Evolutionary conservation across 2,888 invertebrate species (phyloP).

Genomic region (Labia minor): DNA sequence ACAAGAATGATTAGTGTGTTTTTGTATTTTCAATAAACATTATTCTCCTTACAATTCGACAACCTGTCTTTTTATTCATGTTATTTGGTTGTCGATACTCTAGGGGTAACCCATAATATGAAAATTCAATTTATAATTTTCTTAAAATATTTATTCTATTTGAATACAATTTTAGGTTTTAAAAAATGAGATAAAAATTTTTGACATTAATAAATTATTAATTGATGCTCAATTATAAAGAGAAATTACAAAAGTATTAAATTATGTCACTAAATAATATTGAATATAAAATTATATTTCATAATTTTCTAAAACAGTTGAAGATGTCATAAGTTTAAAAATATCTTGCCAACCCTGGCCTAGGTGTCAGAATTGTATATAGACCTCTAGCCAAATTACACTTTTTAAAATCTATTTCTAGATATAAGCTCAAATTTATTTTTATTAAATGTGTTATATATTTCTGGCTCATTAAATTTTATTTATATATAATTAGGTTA

Average conservation of each 20-base stretch:
- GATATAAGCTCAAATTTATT: conserved; percentile 13
- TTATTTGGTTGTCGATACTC: conserved; percentile 15
- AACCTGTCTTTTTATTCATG: conserved; percentile 18
- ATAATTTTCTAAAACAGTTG: background rate
- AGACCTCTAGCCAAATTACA: background rate
- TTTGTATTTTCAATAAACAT: too few species aligned
- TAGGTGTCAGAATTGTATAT: conserved; percentile 7
- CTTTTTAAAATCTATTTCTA: background rate
- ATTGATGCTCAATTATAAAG: too few species aligned
- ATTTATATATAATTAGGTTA: too few species aligned
- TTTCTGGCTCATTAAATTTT: background rate
- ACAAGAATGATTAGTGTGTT: too few species aligned
- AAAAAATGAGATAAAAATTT: too few species aligned
- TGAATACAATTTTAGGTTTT: conserved; percentile 3
- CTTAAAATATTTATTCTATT: conserved; percentile 16
- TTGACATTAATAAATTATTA: too few species aligned
- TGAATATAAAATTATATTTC: background rate
- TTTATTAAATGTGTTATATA: background rate
- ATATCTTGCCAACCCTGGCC: background rate
- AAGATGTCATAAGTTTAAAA: background rate
- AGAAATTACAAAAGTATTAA: background rate
- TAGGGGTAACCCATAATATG: conserved; percentile 16
- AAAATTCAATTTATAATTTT: conserved; percentile 16
- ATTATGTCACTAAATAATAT: background rate
- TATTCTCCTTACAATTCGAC: conserved; percentile 18